Evolutionary conservation across 2,113 vertebrate species (phyloP).

Genomic region (Platichthys stellatus): DNA sequence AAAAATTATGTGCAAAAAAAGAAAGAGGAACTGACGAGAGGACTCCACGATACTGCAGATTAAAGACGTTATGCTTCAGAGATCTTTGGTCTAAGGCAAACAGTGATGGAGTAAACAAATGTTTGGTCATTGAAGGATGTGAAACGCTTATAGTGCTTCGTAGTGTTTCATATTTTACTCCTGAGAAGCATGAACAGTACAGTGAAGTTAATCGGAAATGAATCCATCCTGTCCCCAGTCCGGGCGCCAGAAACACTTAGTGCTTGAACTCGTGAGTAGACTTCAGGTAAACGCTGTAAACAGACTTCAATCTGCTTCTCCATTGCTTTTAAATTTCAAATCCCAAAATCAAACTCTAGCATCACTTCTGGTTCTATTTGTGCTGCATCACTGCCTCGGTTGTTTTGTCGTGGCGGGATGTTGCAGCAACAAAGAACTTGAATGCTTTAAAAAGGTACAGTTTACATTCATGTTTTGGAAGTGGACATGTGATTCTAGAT

Average conservation of each 20-base stretch:
- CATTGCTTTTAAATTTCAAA: slow-evolving; percentile 19
- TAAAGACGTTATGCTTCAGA: not conserved
- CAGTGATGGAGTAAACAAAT: slow-evolving; percentile 39
- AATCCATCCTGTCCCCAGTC: not conserved
- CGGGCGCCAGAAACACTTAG: not conserved
- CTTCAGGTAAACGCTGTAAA: not conserved
- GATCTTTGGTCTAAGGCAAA: slow-evolving; percentile 55
- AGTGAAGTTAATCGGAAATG: slow-evolving; percentile 9
- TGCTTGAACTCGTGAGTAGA: not conserved
- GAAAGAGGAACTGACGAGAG: slow-evolving; percentile 16
- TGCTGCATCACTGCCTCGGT: not conserved
- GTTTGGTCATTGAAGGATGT: slow-evolving; percentile 36
- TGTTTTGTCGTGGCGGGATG: not conserved
- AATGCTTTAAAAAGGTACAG: slow-evolving; percentile 3
- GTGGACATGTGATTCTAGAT: not conserved
- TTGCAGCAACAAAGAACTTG: slow-evolving; percentile 7
- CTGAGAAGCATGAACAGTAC: slow-evolving; percentile 30
- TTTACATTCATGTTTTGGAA: slow-evolving; percentile 19
- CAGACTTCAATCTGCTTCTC: not conserved
- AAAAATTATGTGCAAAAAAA: slow-evolving; percentile 45
- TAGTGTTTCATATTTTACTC: slow-evolving; percentile 30
- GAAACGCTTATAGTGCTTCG: slow-evolving; percentile 11
- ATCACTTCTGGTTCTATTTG: not conserved
- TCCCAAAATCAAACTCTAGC: not conserved
- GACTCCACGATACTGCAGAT: slow-evolving; percentile 19